A percentile compares a stretch with the other conserved stretches of the same genome.
These are phyloP conservation scores for Drosophila antonietae DNA, from an alignment of 2,888 invertebrate species.

Conservation along the genomic window DNA sequence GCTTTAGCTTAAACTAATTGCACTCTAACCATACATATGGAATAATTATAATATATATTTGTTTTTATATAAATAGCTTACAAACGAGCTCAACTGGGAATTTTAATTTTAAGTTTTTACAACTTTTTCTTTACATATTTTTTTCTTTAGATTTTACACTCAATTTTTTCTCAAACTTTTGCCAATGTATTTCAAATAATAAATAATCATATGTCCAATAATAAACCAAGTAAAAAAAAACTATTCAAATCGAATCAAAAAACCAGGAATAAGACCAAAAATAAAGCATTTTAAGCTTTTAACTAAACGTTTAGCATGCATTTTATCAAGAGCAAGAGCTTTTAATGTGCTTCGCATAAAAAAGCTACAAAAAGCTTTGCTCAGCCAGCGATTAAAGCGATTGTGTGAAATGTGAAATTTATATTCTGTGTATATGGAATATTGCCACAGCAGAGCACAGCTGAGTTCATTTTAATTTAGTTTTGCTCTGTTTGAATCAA, in stretches of 20 bases:
- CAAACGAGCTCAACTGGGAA: conserved; percentile 30
- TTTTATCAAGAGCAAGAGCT: conserved; percentile 29
- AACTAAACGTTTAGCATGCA: conserved; percentile 38
- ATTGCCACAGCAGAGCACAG: conserved; percentile 19
- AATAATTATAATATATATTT: conserved; percentile 12
- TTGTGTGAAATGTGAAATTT: conserved; percentile 11
- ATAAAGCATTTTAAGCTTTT: conserved; percentile 1
- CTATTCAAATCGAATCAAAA: conserved; percentile 25
- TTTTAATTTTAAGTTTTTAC: background rate
- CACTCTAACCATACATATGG: conserved; percentile 36
- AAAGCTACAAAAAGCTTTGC: conserved; percentile 47
- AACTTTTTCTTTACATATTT: background rate
- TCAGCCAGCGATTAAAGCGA: conserved; percentile 28
- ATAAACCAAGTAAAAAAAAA: conserved; percentile 14
- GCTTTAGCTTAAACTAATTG: conserved; percentile 25
- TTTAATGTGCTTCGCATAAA: conserved; percentile 34
- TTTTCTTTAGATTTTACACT: conserved; percentile 16
- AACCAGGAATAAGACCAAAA: conserved; percentile 11
- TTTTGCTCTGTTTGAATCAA: background rate
- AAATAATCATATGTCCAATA: conserved; percentile 23
- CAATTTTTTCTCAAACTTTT: conserved; percentile 18
- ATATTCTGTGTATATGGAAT: conserved; percentile 7
- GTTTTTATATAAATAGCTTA: conserved; percentile 42
- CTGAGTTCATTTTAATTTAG: conserved; percentile 2
- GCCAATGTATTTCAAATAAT: conserved; percentile 40